phyloP scores from a whole-genome alignment of 2,888 invertebrate species.

The Tetragonisca angustula region DNA sequence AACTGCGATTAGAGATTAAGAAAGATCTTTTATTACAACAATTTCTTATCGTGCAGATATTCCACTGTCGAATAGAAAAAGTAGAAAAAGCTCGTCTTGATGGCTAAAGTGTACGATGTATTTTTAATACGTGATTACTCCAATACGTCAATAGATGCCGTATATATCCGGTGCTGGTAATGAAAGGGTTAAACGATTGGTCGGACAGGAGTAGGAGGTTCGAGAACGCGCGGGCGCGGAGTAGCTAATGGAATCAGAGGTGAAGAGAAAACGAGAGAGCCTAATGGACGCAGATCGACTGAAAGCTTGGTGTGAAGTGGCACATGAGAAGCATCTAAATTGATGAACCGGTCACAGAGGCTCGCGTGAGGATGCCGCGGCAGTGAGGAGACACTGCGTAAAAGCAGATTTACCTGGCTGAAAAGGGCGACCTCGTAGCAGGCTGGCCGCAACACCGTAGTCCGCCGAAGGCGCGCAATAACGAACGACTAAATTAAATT shows the following conservation, averaged over 20 bases:
- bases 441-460: constrained; percentile 34
- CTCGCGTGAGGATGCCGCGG: constrained; percentile 1
- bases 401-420: constrained; percentile 48
- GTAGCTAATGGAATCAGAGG: constrained; percentile 40
- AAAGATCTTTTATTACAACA: no score
- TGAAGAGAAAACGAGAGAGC: constrained; percentile 29
- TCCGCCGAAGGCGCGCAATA: constrained; percentile 59
- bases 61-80: no score
- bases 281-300: constrained; percentile 49
- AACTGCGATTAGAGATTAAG: no score
- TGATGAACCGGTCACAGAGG: constrained; percentile 43
- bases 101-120: no score
- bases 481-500: constrained; percentile 75
- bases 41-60: no score
- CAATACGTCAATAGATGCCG: no score
- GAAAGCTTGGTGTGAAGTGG: constrained; percentile 54
- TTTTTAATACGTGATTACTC: no score
- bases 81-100: no score
- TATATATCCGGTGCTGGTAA: no score
- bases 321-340: constrained; percentile 56
- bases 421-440: constrained; percentile 19
- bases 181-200: not conserved
- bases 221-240: not conserved
- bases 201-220: not conserved
- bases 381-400: constrained; percentile 26